Percentiles rank a stretch among this genome's conserved stretches.
Conservation (phyloP, 2,113 vertebrate genomes). For the human (Homo sapiens) region DNA sequence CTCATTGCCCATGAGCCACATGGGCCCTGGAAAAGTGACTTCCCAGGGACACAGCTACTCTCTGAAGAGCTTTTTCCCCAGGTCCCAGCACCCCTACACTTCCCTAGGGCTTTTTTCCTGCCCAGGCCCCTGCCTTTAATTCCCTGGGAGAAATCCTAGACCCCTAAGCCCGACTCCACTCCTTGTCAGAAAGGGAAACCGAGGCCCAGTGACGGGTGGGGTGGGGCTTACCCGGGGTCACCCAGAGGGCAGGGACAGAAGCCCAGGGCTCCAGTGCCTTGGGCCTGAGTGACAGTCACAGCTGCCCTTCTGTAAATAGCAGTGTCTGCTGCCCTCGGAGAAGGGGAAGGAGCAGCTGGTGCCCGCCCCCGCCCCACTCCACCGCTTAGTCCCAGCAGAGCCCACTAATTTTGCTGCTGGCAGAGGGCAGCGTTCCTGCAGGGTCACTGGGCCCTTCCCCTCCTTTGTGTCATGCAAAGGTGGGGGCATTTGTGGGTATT, state of each 20-base stretch:
- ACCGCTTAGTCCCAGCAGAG: not conserved
- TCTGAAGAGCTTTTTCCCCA: not conserved
- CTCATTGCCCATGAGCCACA: fast-evolving
- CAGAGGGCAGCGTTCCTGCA: not conserved
- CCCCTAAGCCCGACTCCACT: not conserved
- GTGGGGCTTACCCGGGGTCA: constrained; percentile 20
- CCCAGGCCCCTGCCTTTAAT: not conserved
- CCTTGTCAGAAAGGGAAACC: not conserved
- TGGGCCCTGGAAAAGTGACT: not conserved
- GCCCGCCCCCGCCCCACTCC: not conserved
- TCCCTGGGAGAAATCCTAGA: not conserved
- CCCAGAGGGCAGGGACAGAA: constrained; percentile 56
- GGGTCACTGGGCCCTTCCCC: not conserved
- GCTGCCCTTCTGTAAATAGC: constrained; percentile 68
- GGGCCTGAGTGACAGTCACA: constrained; percentile 59
- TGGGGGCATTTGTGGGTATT: not conserved
- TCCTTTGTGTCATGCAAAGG: not conserved
- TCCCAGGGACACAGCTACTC: not conserved
- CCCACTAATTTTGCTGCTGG: not conserved
- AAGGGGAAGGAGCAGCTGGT: constrained; percentile 2
- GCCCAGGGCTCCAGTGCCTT: not conserved
- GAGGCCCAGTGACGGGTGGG: not conserved
- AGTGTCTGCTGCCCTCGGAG: not conserved
- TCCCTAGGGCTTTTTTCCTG: not conserved
- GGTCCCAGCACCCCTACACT: not conserved